Evolutionary conservation across 2,797 vertebrate genomes (phyloP).

Genomic region (Muscicapa striata): DNA sequence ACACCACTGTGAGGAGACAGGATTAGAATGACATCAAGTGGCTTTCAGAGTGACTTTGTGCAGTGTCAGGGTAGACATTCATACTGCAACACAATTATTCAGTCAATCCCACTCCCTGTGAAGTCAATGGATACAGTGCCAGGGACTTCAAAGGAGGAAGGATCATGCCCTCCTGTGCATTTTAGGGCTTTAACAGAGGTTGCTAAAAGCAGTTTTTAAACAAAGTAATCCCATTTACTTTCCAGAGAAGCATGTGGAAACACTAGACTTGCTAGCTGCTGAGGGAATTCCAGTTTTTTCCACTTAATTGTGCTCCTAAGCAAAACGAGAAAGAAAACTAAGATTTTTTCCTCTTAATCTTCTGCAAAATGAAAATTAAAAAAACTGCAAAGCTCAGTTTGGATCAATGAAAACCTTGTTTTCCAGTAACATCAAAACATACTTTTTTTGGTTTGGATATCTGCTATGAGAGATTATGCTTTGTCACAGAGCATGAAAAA

Average conservation of each 20-base stretch:
- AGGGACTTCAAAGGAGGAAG: conserved; percentile 62
- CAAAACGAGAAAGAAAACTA: neutral
- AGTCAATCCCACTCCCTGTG: conserved; percentile 52
- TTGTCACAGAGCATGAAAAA: neutral
- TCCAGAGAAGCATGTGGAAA: conserved; percentile 41
- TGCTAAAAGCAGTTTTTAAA: conserved; percentile 65
- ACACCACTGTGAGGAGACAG: neutral
- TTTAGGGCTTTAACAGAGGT: conserved; percentile 45
- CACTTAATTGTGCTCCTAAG: conserved; percentile 29
- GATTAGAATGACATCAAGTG: conserved; percentile 54
- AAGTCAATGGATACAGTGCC: conserved; percentile 61
- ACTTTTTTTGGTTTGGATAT: neutral
- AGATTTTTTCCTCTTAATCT: neutral
- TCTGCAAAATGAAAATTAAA: neutral
- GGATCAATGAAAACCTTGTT: conserved; percentile 33
- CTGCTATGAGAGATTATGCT: conserved; percentile 11
- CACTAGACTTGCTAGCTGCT: conserved; percentile 27
- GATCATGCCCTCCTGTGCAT: conserved; percentile 60
- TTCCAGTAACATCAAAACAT: conserved; percentile 20
- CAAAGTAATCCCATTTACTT: conserved; percentile 65
- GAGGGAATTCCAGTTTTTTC: neutral
- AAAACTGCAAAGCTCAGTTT: neutral
- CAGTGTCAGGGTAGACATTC: conserved; percentile 52
- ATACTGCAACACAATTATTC: conserved; percentile 35
- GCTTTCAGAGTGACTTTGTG: conserved; percentile 51